Evolutionary conservation across 1,140 invertebrate species (phyloP).

Genomic region (Trypoxylus dichotomus): DNA sequence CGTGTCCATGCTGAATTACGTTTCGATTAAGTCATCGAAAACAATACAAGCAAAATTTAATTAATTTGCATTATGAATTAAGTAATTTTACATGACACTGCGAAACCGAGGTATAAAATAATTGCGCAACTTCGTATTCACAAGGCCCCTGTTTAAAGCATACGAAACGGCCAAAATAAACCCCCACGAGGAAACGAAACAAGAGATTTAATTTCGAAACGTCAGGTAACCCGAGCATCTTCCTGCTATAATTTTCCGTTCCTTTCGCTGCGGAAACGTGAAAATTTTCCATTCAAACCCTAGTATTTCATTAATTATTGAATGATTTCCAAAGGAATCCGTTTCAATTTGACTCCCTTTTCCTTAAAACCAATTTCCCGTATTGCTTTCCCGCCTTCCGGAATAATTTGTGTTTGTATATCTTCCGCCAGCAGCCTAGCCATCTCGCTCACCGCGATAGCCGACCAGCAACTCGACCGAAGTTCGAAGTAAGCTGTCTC

Average conservation of each 20-base stretch:
- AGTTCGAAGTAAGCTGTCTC: background rate
- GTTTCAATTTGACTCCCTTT: conserved; percentile 2
- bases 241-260: background rate
- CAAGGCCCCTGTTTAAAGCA: background rate
- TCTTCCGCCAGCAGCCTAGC: background rate
- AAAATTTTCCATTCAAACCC: conserved; percentile 15
- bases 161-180: background rate
- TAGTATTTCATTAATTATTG: conserved; percentile 8
- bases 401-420: conserved; percentile 13
- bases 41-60: no score
- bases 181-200: background rate
- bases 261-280: background rate
- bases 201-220: background rate
- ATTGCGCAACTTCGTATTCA: no score
- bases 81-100: no score
- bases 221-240: background rate
- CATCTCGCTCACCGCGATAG: background rate
- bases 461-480: background rate
- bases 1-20: no score
- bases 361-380: conserved; percentile 21
- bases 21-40: no score
- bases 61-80: no score
- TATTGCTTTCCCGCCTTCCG: conserved; percentile 17
- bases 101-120: no score
- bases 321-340: conserved; percentile 20